phyloP scores from a whole-genome alignment of 2,113 vertebrate genomes.

The Callionymus lyra region DNA sequence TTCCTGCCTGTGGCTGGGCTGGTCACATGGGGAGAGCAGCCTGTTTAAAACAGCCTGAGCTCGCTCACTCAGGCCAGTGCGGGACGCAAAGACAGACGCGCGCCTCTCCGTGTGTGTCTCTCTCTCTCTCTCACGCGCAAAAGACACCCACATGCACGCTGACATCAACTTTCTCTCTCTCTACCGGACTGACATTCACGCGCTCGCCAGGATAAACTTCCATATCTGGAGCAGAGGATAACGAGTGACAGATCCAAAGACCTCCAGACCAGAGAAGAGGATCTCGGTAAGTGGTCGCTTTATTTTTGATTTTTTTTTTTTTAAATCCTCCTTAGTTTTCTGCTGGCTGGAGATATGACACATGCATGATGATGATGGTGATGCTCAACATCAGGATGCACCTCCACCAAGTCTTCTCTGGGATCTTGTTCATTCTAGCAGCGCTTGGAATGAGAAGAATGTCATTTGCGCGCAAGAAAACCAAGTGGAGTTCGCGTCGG shows the following conservation, averaged over 20 bases:
- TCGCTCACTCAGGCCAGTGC: constrained; percentile 67
- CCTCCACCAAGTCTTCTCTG: constrained; percentile 37
- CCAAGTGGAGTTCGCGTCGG: constrained; percentile 30
- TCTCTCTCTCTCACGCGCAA: constrained; percentile 15
- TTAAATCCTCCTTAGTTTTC: too few relatives aligned
- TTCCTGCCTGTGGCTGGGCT: constrained; percentile 69
- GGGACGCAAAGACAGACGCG: constrained; percentile 62
- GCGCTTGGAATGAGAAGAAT: constrained; percentile 58
- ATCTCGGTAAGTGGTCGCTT: constrained; percentile 47
- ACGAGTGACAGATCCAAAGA: constrained; percentile 50
- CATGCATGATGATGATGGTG: constrained; percentile 31
- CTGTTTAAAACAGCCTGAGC: constrained; percentile 75
- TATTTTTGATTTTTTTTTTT: constrained; percentile 10
- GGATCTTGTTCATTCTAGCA: constrained; percentile 50
- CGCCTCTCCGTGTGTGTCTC: constrained; percentile 49
- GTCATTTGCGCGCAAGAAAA: constrained; percentile 26
- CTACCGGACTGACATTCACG: constrained; percentile 55
- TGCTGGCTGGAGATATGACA: too few relatives aligned
- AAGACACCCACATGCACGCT: constrained; percentile 24
- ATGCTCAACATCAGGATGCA: constrained; percentile 17
- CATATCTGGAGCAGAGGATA: constrained; percentile 45
- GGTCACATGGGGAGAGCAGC: constrained; percentile 75
- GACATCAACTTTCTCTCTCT: constrained; percentile 58
- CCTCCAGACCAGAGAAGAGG: constrained; percentile 30
- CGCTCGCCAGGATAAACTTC: constrained; percentile 40